Conservation (phyloP, 2,797 vertebrate species). For the Coccyzus lansbergi region DNA sequence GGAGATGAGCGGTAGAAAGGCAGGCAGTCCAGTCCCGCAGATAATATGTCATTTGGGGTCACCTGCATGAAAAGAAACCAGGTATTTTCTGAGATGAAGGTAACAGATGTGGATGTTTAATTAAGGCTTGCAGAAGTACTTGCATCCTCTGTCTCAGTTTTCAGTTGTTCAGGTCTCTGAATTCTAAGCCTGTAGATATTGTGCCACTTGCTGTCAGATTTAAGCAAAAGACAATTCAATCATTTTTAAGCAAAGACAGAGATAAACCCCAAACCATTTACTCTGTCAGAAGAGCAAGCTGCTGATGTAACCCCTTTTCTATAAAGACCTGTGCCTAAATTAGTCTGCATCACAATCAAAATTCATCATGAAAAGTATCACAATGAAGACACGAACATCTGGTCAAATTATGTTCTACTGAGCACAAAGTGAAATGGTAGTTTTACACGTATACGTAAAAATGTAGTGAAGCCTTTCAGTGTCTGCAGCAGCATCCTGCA, state of each 20-base stretch:
- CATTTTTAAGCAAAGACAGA: background rate
- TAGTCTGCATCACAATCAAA: background rate
- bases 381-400: background rate
- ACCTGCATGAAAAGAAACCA: slow-evolving; percentile 72
- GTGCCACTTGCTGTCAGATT: background rate
- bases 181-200: background rate
- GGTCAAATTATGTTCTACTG: background rate
- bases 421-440: background rate
- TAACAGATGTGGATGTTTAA: background rate
- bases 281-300: background rate
- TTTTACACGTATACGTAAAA: background rate
- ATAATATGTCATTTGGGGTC: slow-evolving; percentile 48
- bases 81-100: background rate
- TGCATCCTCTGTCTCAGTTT: background rate
- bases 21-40: slow-evolving; percentile 75
- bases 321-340: background rate
- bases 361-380: background rate
- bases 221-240: background rate
- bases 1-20: slow-evolving; percentile 90
- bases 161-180: background rate
- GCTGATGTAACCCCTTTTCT: background rate
- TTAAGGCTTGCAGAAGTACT: background rate
- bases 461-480: background rate
- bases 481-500: background rate
- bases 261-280: background rate